A percentile compares a stretch with the other conserved stretches of the same genome.
phyloP scores from a whole-genome alignment of 30 jellyfish, hydroid and myxozoan species.

The Clytia hemisphaerica region DNA sequence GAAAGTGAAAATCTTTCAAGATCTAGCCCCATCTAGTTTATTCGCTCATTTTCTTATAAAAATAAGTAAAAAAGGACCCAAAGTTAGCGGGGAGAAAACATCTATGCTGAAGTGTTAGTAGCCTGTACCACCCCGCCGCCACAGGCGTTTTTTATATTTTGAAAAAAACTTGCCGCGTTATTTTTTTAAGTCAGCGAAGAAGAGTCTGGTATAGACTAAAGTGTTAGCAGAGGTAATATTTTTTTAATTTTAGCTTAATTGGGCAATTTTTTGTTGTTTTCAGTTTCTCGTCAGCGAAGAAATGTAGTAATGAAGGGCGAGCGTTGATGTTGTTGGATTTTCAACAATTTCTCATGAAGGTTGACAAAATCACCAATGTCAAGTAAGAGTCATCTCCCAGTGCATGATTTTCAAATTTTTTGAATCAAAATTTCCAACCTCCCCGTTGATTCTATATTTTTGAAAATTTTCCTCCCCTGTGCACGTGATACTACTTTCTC shows the following conservation, averaged over 20 bases:
- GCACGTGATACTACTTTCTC: too few species aligned
- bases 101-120: background rate
- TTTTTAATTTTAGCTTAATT: background rate
- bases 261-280: constrained; percentile 1
- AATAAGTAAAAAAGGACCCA: background rate
- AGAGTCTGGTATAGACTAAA: too few species aligned
- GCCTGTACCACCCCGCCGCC: too few species aligned
- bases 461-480: too few species aligned
- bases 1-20: too few species aligned
- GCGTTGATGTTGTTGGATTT: constrained; percentile 97
- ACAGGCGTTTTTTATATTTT: too few species aligned
- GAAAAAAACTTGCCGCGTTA: too few species aligned
- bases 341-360: constrained; percentile 84
- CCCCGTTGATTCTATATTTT: too few species aligned
- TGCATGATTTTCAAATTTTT: background rate
- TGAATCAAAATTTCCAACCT: background rate
- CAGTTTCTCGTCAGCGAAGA: constrained; percentile 78
- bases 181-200: too few species aligned
- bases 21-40: too few species aligned
- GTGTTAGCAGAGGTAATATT: too few species aligned
- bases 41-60: background rate
- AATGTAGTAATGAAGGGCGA: constrained; percentile 99
- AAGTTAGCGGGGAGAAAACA: background rate
- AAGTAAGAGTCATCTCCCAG: constrained; percentile 50
- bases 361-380: constrained; percentile 70